These are phyloP conservation scores for Ptyas mucosa DNA, from an alignment of 2,113 vertebrate genomes.

Conservation along the genomic window DNA sequence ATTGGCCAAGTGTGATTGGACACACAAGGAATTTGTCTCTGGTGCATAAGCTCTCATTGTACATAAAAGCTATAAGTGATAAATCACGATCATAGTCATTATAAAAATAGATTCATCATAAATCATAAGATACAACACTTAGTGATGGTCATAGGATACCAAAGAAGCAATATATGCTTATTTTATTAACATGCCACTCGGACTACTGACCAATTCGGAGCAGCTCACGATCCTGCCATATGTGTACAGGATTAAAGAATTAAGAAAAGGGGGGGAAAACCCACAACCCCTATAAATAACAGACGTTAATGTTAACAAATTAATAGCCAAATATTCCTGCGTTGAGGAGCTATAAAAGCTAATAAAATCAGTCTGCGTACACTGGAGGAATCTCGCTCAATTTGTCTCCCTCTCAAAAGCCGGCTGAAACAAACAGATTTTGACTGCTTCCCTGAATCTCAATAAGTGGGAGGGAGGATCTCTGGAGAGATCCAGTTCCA, in stretches of 20 bases:
- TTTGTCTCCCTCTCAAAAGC: background rate
- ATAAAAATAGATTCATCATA: no score
- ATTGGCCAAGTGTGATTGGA: no score
- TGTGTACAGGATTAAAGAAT: background rate
- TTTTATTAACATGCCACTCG: background rate
- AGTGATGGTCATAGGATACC: no score
- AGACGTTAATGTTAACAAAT: background rate
- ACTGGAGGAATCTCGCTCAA: background rate
- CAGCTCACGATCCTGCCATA: background rate
- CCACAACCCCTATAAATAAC: background rate
- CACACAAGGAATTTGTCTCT: no score
- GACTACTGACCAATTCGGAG: background rate
- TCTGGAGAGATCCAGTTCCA: background rate
- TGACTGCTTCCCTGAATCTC: background rate
- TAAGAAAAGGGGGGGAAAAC: fast-evolving
- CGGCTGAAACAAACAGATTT: background rate
- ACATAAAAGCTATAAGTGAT: no score
- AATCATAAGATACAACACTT: no score
- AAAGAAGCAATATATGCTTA: background rate
- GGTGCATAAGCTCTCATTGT: no score
- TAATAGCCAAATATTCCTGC: background rate
- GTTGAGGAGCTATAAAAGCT: background rate
- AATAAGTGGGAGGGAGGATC: background rate
- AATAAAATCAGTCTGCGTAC: background rate
- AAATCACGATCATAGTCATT: no score